These are phyloP conservation scores for Venusia cambrica DNA, from an alignment of 2,888 invertebrate species.

Conservation along the genomic window DNA sequence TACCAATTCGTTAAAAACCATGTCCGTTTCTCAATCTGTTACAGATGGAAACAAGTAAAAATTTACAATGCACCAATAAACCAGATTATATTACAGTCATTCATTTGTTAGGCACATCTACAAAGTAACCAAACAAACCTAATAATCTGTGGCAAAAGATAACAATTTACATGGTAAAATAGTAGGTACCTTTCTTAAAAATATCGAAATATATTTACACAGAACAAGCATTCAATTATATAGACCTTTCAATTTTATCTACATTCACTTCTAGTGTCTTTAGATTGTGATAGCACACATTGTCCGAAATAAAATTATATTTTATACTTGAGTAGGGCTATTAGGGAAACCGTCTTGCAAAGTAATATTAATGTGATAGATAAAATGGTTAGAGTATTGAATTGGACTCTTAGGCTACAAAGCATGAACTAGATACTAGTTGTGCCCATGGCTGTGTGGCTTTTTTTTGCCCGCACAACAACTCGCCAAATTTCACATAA, in stretches of 20 bases:
- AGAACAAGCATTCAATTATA: slow-evolving; percentile 45
- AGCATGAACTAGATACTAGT: too few relatives aligned
- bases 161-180: slow-evolving; percentile 49
- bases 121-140: too few relatives aligned
- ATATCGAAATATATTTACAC: slow-evolving; percentile 60
- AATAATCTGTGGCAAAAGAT: slow-evolving; percentile 50
- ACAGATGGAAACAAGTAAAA: slow-evolving; percentile 4
- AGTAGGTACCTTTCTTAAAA: slow-evolving; percentile 55
- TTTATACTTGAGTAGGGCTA: slow-evolving; percentile 57
- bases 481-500: too few relatives aligned
- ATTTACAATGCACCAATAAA: slow-evolving; percentile 39
- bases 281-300: slow-evolving; percentile 51
- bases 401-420: too few relatives aligned
- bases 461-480: too few relatives aligned
- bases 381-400: too few relatives aligned
- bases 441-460: too few relatives aligned
- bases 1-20: too few relatives aligned
- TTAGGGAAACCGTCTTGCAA: too few relatives aligned
- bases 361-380: too few relatives aligned
- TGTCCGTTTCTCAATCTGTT: neutral
- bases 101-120: slow-evolving; percentile 54
- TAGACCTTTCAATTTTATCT: slow-evolving; percentile 50
- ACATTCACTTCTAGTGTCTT: slow-evolving; percentile 63
- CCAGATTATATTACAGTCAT: slow-evolving; percentile 37
- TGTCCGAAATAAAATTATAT: slow-evolving; percentile 56